Conservation (phyloP, 2,797 vertebrate genomes). For the Hydrophis major region DNA sequence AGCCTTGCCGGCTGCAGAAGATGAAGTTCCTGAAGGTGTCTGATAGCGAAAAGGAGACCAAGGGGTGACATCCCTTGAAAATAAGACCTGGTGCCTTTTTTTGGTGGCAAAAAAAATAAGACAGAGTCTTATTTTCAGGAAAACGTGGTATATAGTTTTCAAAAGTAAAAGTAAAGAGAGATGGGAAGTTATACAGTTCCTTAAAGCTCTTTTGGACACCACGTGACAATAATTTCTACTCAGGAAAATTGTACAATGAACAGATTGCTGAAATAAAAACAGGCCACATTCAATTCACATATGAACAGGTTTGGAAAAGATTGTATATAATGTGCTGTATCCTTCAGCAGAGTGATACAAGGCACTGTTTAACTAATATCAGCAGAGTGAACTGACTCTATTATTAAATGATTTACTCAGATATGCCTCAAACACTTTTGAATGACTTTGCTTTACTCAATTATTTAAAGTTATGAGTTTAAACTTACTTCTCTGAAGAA, state of each 20-base stretch:
- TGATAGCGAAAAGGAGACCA: too few relatives aligned
- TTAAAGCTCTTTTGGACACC: neutral
- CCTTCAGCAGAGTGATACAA: neutral
- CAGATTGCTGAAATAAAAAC: neutral
- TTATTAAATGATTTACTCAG: neutral
- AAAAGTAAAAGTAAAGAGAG: constrained; percentile 34
- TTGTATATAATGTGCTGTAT: neutral
- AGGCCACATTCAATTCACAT: neutral
- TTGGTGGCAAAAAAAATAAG: too few relatives aligned
- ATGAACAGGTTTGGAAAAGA: neutral
- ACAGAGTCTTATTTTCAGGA: too few relatives aligned
- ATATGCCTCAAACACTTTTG: neutral
- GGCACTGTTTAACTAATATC: neutral
- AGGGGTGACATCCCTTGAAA: too few relatives aligned
- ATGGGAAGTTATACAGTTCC: neutral
- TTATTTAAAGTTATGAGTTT: neutral
- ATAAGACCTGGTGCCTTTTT: too few relatives aligned
- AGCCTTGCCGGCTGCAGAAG: too few relatives aligned
- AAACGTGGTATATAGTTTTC: neutral
- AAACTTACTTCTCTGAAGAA: neutral
- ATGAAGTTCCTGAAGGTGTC: too few relatives aligned
- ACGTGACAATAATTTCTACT: neutral
- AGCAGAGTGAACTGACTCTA: neutral
- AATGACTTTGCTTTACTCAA: neutral
- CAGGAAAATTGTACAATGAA: neutral